A percentile compares a stretch with the other conserved stretches of the same genome.
Evolutionary conservation across 2,797 vertebrate species (phyloP).

Genomic region (Eulemur rubriventer): DNA sequence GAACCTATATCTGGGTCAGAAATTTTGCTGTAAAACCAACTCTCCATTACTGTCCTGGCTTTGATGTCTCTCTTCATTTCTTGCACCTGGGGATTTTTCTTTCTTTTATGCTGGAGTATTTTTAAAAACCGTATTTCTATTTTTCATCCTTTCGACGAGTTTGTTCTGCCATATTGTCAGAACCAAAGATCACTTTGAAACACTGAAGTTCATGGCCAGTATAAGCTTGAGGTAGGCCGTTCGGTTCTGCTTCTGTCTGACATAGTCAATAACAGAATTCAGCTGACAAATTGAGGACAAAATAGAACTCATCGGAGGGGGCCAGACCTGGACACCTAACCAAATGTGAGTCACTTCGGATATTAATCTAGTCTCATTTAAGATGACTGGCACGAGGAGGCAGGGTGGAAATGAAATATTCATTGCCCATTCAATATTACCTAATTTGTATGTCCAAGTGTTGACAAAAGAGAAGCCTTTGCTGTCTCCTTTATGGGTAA

Average conservation of each 20-base stretch:
- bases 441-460: constrained; percentile 78
- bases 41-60: neutral
- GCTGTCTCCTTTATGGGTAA: constrained; percentile 66
- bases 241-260: neutral
- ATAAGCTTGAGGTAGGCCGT: neutral
- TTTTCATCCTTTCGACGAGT: neutral
- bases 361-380: constrained; percentile 72
- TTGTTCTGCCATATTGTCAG: constrained; percentile 19
- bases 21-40: neutral
- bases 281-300: constrained; percentile 50
- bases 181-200: constrained; percentile 42
- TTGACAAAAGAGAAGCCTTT: constrained; percentile 61
- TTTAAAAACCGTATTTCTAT: constrained; percentile 16
- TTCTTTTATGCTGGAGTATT: constrained; percentile 16
- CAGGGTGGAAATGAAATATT: constrained; percentile 76
- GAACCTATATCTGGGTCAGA: neutral
- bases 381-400: constrained; percentile 62
- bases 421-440: constrained; percentile 63
- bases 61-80: constrained; percentile 25
- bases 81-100: constrained; percentile 6
- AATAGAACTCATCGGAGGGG: constrained; percentile 12
- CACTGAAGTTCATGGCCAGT: neutral
- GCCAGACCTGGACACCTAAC: constrained; percentile 42
- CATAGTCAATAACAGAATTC: neutral
- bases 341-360: constrained; percentile 71